Conservation (phyloP, 2,888 invertebrate species). For the Spisula subtruncata region DNA sequence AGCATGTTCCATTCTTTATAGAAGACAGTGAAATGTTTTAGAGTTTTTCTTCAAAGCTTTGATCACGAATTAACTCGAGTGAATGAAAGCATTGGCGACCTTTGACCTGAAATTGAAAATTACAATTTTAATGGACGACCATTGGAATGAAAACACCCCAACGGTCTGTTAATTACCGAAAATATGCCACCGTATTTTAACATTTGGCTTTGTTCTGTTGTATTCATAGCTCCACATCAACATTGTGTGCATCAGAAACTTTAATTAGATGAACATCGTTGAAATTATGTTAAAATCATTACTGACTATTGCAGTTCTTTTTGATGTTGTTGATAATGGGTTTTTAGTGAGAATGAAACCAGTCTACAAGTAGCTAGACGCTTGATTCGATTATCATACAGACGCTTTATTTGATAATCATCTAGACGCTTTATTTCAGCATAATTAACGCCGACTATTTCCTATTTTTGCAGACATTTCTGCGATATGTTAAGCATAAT, state of each 20-base stretch:
- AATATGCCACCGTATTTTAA: constrained; percentile 44
- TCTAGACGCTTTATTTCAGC: constrained; percentile 39
- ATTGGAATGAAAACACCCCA: constrained; percentile 66
- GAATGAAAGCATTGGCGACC: constrained; percentile 62
- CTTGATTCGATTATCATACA: constrained; percentile 35
- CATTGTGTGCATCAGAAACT: constrained; percentile 53
- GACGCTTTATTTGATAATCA: constrained; percentile 30
- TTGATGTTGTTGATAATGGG: constrained; percentile 49
- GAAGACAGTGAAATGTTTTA: constrained; percentile 56
- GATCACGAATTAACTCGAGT: constrained; percentile 46
- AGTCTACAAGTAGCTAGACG: constrained; percentile 42
- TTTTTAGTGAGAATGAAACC: constrained; percentile 48
- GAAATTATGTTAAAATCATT: constrained; percentile 55
- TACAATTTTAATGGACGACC: constrained; percentile 55
- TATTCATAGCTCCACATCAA: constrained; percentile 1
- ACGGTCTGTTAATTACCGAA: constrained; percentile 60
- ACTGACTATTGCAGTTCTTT: constrained; percentile 45
- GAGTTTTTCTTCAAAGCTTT: constrained; percentile 59
- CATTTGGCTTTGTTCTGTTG: constrained; percentile 9
- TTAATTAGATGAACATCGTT: constrained; percentile 61
- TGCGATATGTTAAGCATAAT: constrained; percentile 43
- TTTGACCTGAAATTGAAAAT: constrained; percentile 63
- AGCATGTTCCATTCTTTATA: constrained; percentile 32
- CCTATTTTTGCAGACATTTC: constrained; percentile 39
- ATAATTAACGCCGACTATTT: constrained; percentile 42